Percentiles rank a stretch among this genome's conserved stretches.
Evolutionary conservation across 2,113 vertebrate species (phyloP).

Genomic region (Buteo buteo): DNA sequence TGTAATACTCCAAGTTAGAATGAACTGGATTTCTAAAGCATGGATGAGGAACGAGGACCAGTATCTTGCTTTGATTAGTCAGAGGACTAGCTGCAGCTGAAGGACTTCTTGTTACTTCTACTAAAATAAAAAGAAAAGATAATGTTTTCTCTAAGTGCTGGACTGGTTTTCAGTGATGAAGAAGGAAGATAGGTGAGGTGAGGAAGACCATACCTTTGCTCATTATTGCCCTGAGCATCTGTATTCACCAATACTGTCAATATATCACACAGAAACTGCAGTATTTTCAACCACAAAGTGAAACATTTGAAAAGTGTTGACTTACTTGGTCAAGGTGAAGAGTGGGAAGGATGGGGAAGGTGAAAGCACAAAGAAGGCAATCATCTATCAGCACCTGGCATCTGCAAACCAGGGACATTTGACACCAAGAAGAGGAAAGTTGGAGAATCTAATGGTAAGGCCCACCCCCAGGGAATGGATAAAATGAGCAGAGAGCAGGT

Average conservation of each 20-base stretch:
- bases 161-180: background rate
- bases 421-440: background rate
- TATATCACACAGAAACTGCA: background rate
- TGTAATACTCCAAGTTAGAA: background rate
- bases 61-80: background rate
- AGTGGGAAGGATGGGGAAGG: background rate
- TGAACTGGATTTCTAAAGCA: background rate
- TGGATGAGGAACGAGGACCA: background rate
- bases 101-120: background rate
- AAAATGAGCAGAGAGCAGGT: background rate
- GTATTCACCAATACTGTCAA: background rate
- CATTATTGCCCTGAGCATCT: background rate
- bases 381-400: background rate
- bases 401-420: background rate
- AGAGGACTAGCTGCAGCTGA: background rate
- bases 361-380: background rate
- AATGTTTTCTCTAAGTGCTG: background rate
- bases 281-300: background rate
- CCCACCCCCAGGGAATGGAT: background rate
- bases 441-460: background rate
- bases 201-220: background rate
- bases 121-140: background rate
- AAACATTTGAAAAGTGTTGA: background rate
- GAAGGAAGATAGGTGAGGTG: background rate
- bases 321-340: background rate